These are phyloP conservation scores for Temnothorax curvispinosus DNA, from an alignment of 1,140 invertebrate species.

Conservation along the genomic window DNA sequence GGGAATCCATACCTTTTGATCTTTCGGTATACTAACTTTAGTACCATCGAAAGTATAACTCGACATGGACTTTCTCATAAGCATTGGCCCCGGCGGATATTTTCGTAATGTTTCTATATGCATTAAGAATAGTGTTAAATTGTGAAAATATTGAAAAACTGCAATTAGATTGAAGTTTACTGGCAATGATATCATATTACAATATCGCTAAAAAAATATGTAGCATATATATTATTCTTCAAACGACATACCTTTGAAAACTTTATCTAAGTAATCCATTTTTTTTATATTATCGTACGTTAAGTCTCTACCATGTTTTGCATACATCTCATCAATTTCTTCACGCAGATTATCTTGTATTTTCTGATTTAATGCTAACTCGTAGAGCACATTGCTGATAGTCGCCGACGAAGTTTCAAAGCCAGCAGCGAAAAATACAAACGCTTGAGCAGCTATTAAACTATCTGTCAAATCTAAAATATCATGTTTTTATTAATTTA, in stretches of 20 bases:
- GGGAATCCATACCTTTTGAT: conserved; percentile 80
- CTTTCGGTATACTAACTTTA: conserved; percentile 81
- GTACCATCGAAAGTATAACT: conserved; percentile 85
- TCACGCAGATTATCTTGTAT: background rate
- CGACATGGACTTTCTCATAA: conserved; percentile 83
- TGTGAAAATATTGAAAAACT: background rate
- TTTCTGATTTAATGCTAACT: background rate
- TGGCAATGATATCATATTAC: background rate
- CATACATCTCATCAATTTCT: conserved; percentile 65
- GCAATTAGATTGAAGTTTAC: background rate
- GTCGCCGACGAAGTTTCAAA: conserved; percentile 88
- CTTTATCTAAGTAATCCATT: conserved; percentile 78
- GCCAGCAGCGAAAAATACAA: conserved; percentile 86
- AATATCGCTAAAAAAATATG: background rate
- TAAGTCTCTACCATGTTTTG: conserved; percentile 61
- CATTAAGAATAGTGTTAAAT: background rate
- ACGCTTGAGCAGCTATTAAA: conserved; percentile 79
- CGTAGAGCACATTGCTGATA: conserved; percentile 82
- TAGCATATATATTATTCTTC: background rate
- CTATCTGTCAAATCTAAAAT: conserved; percentile 75
- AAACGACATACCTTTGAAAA: conserved; percentile 71
- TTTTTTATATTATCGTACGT: conserved; percentile 74
- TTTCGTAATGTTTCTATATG: conserved; percentile 87
- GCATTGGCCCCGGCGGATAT: conserved; percentile 74
- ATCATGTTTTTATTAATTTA: background rate